phyloP scores from a whole-genome alignment of 2,888 invertebrate genomes.

The Trachelus tabidus region DNA sequence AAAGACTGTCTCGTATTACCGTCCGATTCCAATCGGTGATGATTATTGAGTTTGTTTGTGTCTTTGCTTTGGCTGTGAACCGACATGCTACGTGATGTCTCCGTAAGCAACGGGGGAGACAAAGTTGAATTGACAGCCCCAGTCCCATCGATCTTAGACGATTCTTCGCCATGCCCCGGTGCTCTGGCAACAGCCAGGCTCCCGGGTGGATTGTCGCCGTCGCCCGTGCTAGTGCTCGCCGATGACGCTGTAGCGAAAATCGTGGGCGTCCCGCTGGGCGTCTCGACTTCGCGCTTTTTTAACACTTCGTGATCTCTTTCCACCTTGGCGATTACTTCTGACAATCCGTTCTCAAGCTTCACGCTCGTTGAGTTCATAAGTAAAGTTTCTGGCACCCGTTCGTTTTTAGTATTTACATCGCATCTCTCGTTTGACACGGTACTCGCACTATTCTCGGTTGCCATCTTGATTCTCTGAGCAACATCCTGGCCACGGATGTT shows the following conservation, averaged over 20 bases:
- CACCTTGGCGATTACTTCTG: constrained; percentile 1
- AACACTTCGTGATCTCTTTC: constrained; percentile 3
- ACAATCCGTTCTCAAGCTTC: background rate
- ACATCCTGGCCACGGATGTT: constrained; percentile 31
- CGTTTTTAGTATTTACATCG: constrained; percentile 61
- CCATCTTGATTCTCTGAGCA: constrained; percentile 63
- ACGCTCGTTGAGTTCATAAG: constrained; percentile 7
- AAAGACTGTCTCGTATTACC: constrained; percentile 34
- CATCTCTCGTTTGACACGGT: constrained; percentile 62
- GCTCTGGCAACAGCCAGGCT: background rate
- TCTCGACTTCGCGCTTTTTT: constrained; percentile 24
- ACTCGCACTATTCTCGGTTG: constrained; percentile 63
- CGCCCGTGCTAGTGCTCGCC: constrained; percentile 14
- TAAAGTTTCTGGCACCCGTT: constrained; percentile 22
- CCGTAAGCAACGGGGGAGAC: constrained; percentile 23
- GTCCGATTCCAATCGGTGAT: constrained; percentile 36
- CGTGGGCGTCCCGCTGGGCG: constrained; percentile 56
- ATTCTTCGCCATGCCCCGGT: constrained; percentile 25
- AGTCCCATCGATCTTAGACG: constrained; percentile 14
- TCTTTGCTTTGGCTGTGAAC: constrained; percentile 38
- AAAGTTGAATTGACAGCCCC: constrained; percentile 33
- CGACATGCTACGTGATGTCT: constrained; percentile 42
- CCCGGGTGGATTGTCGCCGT: constrained; percentile 4
- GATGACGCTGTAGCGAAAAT: constrained; percentile 52
- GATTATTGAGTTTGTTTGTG: constrained; percentile 40